Evolutionary conservation across 2,113 vertebrate species (phyloP).

Genomic region (Anguilla rostrata): DNA sequence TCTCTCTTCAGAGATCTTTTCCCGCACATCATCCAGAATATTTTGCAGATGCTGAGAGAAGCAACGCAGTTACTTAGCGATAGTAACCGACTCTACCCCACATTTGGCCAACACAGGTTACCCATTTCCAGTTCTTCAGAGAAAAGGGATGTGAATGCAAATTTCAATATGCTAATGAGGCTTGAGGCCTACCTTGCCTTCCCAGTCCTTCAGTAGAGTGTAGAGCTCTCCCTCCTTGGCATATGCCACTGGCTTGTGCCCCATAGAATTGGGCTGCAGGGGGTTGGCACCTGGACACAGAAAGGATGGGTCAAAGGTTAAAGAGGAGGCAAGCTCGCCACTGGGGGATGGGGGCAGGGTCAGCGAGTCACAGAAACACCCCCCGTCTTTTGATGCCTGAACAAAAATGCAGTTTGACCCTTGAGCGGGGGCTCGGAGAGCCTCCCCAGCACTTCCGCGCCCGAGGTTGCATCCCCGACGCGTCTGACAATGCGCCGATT

Average conservation of each 20-base stretch:
- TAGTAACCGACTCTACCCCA: background rate
- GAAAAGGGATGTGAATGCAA: background rate
- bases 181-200: conserved; percentile 76
- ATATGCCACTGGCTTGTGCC: conserved; percentile 84
- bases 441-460: background rate
- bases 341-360: conserved; percentile 37
- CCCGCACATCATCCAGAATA: background rate
- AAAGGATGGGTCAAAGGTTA: conserved; percentile 49
- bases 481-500: background rate
- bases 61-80: background rate
- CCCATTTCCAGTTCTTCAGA: background rate
- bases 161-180: background rate
- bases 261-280: conserved; percentile 85
- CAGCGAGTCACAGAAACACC: conserved; percentile 29
- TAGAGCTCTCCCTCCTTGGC: conserved; percentile 86
- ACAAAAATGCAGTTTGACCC: conserved; percentile 3
- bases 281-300: conserved; percentile 83
- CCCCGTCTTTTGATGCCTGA: background rate
- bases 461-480: background rate
- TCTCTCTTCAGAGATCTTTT: background rate
- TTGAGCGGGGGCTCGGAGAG: background rate
- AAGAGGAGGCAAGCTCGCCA: conserved; percentile 46
- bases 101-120: background rate
- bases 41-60: background rate
- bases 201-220: conserved; percentile 75